phyloP scores from a whole-genome alignment of 2,888 invertebrate genomes.

The Pseudeuparius sepicola region DNA sequence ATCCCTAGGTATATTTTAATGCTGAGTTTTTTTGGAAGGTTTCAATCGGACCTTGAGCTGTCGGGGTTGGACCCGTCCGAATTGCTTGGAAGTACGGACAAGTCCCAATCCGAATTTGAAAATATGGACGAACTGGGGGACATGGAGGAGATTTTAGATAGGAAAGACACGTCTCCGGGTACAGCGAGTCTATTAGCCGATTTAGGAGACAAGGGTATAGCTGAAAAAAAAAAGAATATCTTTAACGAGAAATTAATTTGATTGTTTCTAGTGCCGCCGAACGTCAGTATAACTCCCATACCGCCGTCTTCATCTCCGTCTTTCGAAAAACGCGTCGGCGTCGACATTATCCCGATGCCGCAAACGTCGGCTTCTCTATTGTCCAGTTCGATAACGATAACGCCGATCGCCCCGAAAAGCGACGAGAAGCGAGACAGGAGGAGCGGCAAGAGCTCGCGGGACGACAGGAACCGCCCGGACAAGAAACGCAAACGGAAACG shows the following conservation, averaged over 20 bases:
- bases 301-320: constrained; percentile 39
- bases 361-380: constrained; percentile 44
- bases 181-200: constrained; percentile 36
- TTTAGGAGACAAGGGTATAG: constrained; percentile 40
- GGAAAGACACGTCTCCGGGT: constrained; percentile 32
- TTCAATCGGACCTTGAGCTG: constrained; percentile 52
- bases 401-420: constrained; percentile 54
- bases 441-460: constrained; percentile 23
- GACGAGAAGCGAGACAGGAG: constrained; percentile 31
- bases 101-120: constrained; percentile 47
- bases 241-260: not conserved
- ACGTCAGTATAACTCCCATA: constrained; percentile 55
- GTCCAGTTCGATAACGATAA: constrained; percentile 78
- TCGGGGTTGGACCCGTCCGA: constrained; percentile 53
- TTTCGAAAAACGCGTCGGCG: constrained; percentile 62
- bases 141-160: constrained; percentile 45
- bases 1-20: too few relatives aligned
- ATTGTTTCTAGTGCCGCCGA: constrained; percentile 40
- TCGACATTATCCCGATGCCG: constrained; percentile 76
- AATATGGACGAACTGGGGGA: constrained; percentile 48
- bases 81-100: constrained; percentile 41
- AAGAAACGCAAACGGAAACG: constrained; percentile 67
- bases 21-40: constrained; percentile 36
- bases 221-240: constrained; percentile 4
- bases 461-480: constrained; percentile 34